These are phyloP conservation scores for pig (Sus scrofa) DNA, from an alignment of 2,113 vertebrate species.

Conservation along the genomic window T2T-Sscrofa CM000821.6:53572001-53572500, in stretches of 20 bases:
- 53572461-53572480: neutral
- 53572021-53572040: neutral
- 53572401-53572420: neutral
- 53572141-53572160: neutral
- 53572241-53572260: neutral
- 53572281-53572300: neutral
- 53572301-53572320: neutral
- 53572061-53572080: rapidly evolving
- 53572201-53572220: neutral
- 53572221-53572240: neutral
- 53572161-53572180: neutral
- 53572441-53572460: neutral
- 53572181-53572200: neutral
- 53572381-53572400: neutral
- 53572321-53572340: neutral
- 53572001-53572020: neutral
- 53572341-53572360: neutral
- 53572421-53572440: neutral
- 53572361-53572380: neutral
- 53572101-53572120: neutral
- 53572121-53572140: neutral
- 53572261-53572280: neutral
- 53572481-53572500: neutral
- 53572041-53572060: neutral
- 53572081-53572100: neutral